A percentile compares a stretch with the other conserved stretches of the same genome.
Conservation (phyloP, 2,888 invertebrate species). For the Caenorhabditis wallacei region DNA sequence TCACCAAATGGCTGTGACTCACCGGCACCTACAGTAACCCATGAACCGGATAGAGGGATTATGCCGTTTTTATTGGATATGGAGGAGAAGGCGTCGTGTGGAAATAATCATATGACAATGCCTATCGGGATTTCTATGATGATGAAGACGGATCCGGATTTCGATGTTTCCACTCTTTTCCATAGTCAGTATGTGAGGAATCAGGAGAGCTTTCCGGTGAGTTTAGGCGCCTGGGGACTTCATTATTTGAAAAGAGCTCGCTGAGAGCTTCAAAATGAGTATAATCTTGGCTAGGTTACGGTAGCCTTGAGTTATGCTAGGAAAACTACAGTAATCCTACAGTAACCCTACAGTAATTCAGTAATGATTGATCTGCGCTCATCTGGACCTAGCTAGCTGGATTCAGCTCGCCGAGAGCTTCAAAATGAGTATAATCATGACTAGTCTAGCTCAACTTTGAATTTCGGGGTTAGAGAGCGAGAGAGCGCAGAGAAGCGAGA, state of each 20-base stretch:
- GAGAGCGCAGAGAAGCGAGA: too few relatives aligned
- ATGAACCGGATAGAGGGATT: constrained; percentile 71
- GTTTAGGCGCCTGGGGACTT: too few relatives aligned
- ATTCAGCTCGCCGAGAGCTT: neutral
- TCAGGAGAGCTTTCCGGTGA: constrained; percentile 68
- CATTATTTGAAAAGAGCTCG: too few relatives aligned
- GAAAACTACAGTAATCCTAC: too few relatives aligned
- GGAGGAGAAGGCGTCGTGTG: constrained; percentile 71
- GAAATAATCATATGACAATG: constrained; percentile 33
- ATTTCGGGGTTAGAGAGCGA: too few relatives aligned
- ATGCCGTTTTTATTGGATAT: constrained; percentile 76
- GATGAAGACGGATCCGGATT: constrained; percentile 80
- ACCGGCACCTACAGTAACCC: constrained; percentile 22
- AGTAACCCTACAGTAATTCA: too few relatives aligned
- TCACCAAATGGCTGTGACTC: constrained; percentile 72
- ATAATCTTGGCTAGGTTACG: too few relatives aligned
- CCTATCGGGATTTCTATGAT: constrained; percentile 62
- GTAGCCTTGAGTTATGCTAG: too few relatives aligned
- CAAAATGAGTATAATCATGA: neutral
- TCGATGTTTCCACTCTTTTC: constrained; percentile 75
- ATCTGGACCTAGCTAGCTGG: too few relatives aligned
- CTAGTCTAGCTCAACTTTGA: neutral
- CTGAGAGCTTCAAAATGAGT: too few relatives aligned
- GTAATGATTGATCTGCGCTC: too few relatives aligned
- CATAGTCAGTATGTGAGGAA: constrained; percentile 67